phyloP scores from a whole-genome alignment of 2,113 vertebrate species.

The Orycteropus afer region DNA sequence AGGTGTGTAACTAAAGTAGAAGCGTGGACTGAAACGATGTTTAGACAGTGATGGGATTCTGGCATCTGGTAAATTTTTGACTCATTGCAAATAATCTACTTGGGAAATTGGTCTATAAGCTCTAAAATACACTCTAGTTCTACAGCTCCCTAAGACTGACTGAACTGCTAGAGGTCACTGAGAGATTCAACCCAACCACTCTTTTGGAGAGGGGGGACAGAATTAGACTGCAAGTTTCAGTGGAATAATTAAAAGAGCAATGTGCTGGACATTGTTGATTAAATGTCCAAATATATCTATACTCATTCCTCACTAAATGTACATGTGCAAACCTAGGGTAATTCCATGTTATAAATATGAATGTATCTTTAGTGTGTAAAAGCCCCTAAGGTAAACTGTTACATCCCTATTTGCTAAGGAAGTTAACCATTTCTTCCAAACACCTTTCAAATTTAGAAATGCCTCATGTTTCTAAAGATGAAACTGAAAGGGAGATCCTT shows the following conservation, averaged over 20 bases:
- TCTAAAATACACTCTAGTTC: neutral
- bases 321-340: neutral
- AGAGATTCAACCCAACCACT: neutral
- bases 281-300: neutral
- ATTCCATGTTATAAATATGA: neutral
- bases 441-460: neutral
- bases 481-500: neutral
- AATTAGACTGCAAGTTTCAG: neutral
- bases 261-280: neutral
- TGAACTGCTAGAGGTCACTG: neutral
- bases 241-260: neutral
- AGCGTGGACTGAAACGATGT: neutral
- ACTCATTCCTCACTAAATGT: neutral
- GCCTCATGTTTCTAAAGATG: slow-evolving; percentile 2
- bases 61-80: neutral
- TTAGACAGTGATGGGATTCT: neutral
- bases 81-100: neutral
- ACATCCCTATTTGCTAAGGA: neutral
- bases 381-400: neutral
- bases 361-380: neutral
- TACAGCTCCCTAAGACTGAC: neutral
- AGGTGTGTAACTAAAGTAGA: neutral
- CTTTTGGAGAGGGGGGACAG: neutral
- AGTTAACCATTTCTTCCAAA: neutral
- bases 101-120: neutral